Percentiles rank a stretch among this genome's conserved stretches.
Conservation (phyloP, 2,113 vertebrate genomes). For the Scomber scombrus region DNA sequence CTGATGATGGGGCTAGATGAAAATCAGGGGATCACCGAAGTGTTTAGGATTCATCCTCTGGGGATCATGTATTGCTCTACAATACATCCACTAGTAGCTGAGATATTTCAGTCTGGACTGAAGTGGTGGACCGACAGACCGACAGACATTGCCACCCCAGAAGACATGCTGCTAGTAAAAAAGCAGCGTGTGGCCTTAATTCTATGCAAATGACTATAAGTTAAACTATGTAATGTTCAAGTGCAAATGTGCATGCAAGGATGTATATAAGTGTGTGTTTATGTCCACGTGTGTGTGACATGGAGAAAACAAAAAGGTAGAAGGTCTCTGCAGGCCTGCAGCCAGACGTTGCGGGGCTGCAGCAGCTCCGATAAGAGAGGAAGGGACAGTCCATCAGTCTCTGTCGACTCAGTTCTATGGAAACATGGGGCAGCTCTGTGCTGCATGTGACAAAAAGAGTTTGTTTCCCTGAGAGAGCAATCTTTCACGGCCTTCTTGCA, state of each 20-base stretch:
- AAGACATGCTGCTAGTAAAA: neutral
- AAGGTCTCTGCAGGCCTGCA: slow-evolving; percentile 57
- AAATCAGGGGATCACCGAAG: too few relatives aligned
- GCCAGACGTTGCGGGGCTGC: slow-evolving; percentile 70
- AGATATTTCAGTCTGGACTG: neutral
- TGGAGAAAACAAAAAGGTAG: slow-evolving; percentile 18
- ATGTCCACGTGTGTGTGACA: neutral
- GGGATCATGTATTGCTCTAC: too few relatives aligned
- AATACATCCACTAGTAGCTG: neutral
- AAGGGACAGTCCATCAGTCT: slow-evolving; percentile 72
- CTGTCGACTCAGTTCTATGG: slow-evolving; percentile 59
- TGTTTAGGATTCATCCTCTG: too few relatives aligned
- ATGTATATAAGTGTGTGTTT: slow-evolving; percentile 16
- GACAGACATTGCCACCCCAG: neutral
- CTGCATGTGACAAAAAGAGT: slow-evolving; percentile 65
- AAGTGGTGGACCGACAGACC: fast-evolving
- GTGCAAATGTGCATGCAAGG: neutral
- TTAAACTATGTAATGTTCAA: slow-evolving; percentile 9
- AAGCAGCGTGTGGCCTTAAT: neutral
- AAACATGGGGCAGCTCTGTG: slow-evolving; percentile 51
- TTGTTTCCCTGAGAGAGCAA: slow-evolving; percentile 62
- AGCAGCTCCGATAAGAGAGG: slow-evolving; percentile 74
- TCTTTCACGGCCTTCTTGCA: slow-evolving; percentile 61
- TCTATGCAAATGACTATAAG: slow-evolving; percentile 15
- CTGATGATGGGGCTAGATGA: too few relatives aligned